Base-by-base conservation (phyloP, 2,797 vertebrate species). In the Gastrophryne carolinensis region DNA sequence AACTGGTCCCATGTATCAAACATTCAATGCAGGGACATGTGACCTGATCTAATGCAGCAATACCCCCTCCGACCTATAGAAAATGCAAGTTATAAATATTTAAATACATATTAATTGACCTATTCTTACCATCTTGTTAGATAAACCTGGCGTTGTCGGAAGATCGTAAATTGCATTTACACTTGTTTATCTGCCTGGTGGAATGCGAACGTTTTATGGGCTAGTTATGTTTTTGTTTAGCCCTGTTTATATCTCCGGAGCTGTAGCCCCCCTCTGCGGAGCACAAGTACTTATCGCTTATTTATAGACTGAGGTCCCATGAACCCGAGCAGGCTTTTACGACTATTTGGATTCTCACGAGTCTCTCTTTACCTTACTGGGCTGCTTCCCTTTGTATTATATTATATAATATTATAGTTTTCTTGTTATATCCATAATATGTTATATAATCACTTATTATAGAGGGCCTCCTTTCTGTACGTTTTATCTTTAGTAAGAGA, bases 261-360 rank as follows among this genome's bases (percentile, higher is more conserved):
- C 44, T 35, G 15, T 5, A 26, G 19, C 29, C 49, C n/a, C 17
- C 23, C 4, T 21, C 29, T 64, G 61, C 27, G 23, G 35, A 19
- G 41, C 26, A 12, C n/a, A n/a, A n/a, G 13, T 65, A 65, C 32
- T 47, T 50, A 32, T 41, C 24, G 26, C 11, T 54, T 54, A 68
- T 68, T 56, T 68, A 68, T 30, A 49, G 15, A 35, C 26, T 37
- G 49, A 34, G 34, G 50, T 68, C 49, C 29, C 50, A 19, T 44
- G 66, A 21, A 21, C 66, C 66, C 66, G 9, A 69, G 56, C 41
- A 69, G 15, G 7, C 35, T 57, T 56, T 69, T 57, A 69, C 24
- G 66, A 69, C 24, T 13, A 11, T 57, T 29, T 56, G 29, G 21
- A 4, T 68, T 24, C 34, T 52, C 34, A 23, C 27, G 15, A 3